Conservation (phyloP, 2,797 vertebrate species). For the Pogonophryne albipinna region DNA sequence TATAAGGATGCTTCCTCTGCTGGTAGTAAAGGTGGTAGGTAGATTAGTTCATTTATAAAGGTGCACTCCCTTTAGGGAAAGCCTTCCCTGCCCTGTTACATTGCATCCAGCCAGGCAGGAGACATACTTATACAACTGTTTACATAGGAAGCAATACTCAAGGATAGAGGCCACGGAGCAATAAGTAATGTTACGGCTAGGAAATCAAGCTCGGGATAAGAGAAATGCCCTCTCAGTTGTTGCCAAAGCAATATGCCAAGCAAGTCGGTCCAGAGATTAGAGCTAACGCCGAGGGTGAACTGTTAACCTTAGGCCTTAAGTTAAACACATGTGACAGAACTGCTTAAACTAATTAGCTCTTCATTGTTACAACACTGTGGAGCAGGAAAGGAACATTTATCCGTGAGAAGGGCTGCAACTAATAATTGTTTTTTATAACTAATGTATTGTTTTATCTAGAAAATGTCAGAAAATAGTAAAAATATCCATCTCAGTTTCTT, state of each 20-base stretch:
- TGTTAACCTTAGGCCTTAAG: conserved; percentile 60
- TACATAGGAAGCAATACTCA: conserved; percentile 45
- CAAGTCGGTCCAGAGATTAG: conserved; percentile 64
- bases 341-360: conserved; percentile 51
- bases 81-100: not conserved
- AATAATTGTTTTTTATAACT: too few species aligned
- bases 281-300: conserved; percentile 51
- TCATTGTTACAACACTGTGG: conserved; percentile 48
- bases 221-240: conserved; percentile 64
- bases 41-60: not conserved
- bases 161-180: conserved; percentile 37
- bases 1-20: not conserved
- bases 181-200: conserved; percentile 60
- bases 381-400: conserved; percentile 22
- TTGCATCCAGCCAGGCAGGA: conserved; percentile 3
- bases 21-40: not conserved
- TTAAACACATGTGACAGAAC: conserved; percentile 60
- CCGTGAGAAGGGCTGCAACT: not conserved
- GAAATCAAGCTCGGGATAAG: conserved; percentile 66
- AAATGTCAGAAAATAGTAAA: too few species aligned
- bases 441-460: too few species aligned
- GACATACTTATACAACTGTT: conserved; percentile 46
- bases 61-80: conserved; percentile 9
- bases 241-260: conserved; percentile 58
- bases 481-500: too few species aligned